Conservation (phyloP, 2,888 invertebrate species). For the Caenorhabditis becei region DNA sequence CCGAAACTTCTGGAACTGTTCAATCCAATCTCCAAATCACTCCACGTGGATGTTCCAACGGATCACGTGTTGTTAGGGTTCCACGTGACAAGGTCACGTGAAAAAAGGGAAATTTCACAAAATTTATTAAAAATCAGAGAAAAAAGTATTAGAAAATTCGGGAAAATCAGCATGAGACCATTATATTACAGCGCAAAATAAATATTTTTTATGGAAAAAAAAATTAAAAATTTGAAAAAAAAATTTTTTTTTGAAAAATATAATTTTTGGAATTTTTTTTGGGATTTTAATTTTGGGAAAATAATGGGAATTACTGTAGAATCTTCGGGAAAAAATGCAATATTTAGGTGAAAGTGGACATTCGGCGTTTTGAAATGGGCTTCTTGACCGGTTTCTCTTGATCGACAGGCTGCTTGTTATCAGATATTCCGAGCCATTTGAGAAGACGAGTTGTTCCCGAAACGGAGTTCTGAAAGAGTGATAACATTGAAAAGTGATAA, state of each 20-base stretch:
- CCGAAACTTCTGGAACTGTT: background rate
- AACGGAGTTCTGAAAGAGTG: constrained; percentile 44
- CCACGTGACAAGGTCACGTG: too few species aligned
- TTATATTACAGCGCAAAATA: too few species aligned
- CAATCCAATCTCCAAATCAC: background rate
- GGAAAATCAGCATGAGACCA: too few species aligned
- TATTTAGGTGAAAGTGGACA: constrained; percentile 70
- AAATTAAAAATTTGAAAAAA: background rate
- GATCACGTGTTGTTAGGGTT: too few species aligned
- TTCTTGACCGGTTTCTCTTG: constrained; percentile 52
- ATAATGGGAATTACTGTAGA: too few species aligned
- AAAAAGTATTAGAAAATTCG: too few species aligned
- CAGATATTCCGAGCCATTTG: constrained; percentile 72
- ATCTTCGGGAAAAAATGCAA: constrained; percentile 1
- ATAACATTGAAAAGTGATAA: background rate
- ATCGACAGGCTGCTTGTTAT: constrained; percentile 53
- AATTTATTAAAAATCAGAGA: too few species aligned
- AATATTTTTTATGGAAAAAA: background rate
- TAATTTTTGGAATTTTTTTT: too few species aligned
- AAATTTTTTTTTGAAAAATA: too few species aligned
- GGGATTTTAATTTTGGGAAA: too few species aligned
- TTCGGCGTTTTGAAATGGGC: constrained; percentile 67
- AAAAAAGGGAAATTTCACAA: too few species aligned
- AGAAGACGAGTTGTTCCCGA: constrained; percentile 64
- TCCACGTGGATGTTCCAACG: too few species aligned